Evolutionary conservation across 1,140 invertebrate species (phyloP).

Genomic region (Hestina assimilis): DNA sequence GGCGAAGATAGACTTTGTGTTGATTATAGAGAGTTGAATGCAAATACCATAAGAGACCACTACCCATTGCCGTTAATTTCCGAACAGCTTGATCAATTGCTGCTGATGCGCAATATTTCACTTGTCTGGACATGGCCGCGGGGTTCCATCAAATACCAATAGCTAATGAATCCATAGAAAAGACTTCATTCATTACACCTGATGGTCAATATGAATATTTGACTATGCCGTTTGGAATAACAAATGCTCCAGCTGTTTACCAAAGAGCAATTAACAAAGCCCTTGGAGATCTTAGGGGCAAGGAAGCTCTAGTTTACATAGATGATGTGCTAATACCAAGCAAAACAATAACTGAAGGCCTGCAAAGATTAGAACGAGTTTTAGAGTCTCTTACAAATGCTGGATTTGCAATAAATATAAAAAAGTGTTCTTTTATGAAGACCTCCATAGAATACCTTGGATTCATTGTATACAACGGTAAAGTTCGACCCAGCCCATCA

Average conservation of each 20-base stretch:
- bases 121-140: constrained; percentile 3
- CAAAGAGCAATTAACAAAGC: constrained; percentile 5
- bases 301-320: constrained; percentile 4
- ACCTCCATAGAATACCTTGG: not conserved
- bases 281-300: not conserved
- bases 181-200: constrained; percentile 1
- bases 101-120: not conserved
- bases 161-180: constrained; percentile 8
- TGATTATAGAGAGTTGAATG: not conserved
- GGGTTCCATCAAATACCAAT: constrained; percentile 11
- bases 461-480: not conserved
- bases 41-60: not conserved
- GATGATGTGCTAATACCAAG: constrained; percentile 8
- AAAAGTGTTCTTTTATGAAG: constrained; percentile 4
- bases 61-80: not conserved
- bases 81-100: not conserved
- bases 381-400: not conserved
- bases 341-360: not conserved
- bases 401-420: constrained; percentile 2
- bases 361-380: not conserved
- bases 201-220: constrained; percentile 12
- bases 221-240: constrained; percentile 12
- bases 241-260: constrained; percentile 7
- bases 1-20: not conserved
- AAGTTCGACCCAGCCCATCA: not conserved